These are phyloP conservation scores for Sitobion miscanthi DNA, from an alignment of 1,140 invertebrate genomes.

Conservation along the genomic window DNA sequence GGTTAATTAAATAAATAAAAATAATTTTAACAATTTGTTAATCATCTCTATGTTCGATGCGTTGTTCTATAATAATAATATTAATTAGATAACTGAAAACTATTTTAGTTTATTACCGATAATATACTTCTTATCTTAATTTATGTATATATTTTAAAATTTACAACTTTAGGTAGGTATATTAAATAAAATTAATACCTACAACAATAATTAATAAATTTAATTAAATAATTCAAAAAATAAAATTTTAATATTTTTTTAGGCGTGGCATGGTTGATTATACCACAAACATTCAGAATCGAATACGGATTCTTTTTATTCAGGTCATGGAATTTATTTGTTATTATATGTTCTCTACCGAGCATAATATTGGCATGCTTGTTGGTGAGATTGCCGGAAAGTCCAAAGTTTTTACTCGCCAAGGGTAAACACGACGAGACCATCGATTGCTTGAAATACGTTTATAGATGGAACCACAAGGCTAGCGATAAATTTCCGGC, in stretches of 20 bases:
- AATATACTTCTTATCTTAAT: neutral
- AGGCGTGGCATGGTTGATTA: slow-evolving; percentile 86
- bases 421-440: slow-evolving; percentile 79
- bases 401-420: slow-evolving; percentile 85
- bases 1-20: neutral
- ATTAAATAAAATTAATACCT: neutral
- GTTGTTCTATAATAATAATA: neutral
- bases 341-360: slow-evolving; percentile 84
- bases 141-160: neutral
- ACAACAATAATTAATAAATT: neutral
- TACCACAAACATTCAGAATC: slow-evolving; percentile 67
- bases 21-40: neutral
- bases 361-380: slow-evolving; percentile 83
- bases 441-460: slow-evolving; percentile 77
- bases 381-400: slow-evolving; percentile 87
- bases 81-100: neutral
- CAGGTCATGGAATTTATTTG: slow-evolving; percentile 91
- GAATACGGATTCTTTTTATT: slow-evolving; percentile 69
- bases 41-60: neutral
- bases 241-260: slow-evolving; percentile 57
- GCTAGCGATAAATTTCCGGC: slow-evolving; percentile 75
- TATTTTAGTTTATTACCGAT: neutral
- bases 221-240: neutral
- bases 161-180: neutral
- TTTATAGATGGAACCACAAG: slow-evolving; percentile 81